A percentile compares a stretch with the other conserved stretches of the same genome.
These are phyloP conservation scores for Hormaphis cornu DNA, from an alignment of 1,140 invertebrate genomes.

Conservation along the genomic window DNA sequence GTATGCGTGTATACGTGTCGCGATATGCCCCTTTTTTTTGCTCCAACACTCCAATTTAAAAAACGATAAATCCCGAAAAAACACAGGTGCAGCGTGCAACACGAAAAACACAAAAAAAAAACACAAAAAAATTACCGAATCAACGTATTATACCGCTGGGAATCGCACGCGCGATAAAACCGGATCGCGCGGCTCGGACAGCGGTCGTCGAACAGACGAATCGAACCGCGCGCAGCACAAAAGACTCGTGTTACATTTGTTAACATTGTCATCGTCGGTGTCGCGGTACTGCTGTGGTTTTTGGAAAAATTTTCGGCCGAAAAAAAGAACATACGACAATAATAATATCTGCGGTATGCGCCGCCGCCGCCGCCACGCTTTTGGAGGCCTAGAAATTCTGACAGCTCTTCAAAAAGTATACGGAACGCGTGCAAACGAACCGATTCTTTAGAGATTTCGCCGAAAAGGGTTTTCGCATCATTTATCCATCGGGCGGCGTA, in stretches of 20 bases:
- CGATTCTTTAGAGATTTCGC: constrained; percentile 9
- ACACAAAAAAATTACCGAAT: no score
- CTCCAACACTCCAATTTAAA: constrained; percentile 11
- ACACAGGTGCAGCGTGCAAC: neutral
- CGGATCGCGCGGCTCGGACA: no score
- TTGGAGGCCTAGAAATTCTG: neutral
- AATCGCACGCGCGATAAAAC: neutral
- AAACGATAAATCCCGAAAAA: constrained; percentile 25
- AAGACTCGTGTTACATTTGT: constrained; percentile 18
- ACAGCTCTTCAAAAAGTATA: constrained; percentile 19
- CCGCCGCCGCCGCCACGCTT: neutral
- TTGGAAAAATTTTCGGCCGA: no score
- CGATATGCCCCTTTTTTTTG: neutral
- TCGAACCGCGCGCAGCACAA: neutral
- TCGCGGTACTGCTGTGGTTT: no score
- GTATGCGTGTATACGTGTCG: neutral
- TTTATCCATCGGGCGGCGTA: constrained; percentile 1
- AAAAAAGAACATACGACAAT: no score
- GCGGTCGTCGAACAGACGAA: neutral
- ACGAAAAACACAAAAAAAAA: no score
- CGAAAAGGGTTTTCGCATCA: constrained; percentile 22
- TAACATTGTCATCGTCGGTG: neutral
- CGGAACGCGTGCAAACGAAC: neutral
- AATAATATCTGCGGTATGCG: no score
- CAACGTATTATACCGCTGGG: neutral